These are phyloP conservation scores for Malacosoma neustria DNA, from an alignment of 2,888 invertebrate genomes.

Conservation along the genomic window DNA sequence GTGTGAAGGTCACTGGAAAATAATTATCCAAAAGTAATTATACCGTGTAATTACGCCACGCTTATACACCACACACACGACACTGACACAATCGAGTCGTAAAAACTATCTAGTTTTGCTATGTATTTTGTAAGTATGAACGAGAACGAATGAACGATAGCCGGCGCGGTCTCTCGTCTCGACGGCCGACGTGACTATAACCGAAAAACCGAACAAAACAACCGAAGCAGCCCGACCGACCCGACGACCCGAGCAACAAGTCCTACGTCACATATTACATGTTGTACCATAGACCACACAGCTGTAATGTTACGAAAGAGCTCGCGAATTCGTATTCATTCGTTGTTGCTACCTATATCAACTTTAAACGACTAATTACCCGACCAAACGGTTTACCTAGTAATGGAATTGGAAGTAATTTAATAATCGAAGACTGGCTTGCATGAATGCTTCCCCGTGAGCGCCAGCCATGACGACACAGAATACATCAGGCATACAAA, in stretches of 20 bases:
- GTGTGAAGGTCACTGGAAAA: conserved; percentile 34
- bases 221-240: neutral
- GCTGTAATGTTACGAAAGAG: too few species aligned
- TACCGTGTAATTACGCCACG: conserved; percentile 22
- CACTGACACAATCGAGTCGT: conserved; percentile 12
- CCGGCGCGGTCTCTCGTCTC: conserved; percentile 12
- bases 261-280: too few species aligned
- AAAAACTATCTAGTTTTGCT: neutral
- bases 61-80: conserved; percentile 24
- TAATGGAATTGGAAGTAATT: too few species aligned
- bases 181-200: conserved; percentile 17
- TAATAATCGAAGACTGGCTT: too few species aligned
- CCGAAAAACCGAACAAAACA: conserved; percentile 23
- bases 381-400: too few species aligned
- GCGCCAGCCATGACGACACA: neutral
- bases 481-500: neutral
- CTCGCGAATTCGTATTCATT: too few species aligned
- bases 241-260: too few species aligned
- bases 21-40: conserved; percentile 18
- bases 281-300: too few species aligned
- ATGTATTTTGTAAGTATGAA: conserved; percentile 16
- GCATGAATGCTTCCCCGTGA: neutral
- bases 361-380: too few species aligned
- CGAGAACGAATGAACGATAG: conserved; percentile 20
- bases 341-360: too few species aligned